phyloP scores from a whole-genome alignment of 2,888 invertebrate genomes.

The Achlya flavicornis region DNA sequence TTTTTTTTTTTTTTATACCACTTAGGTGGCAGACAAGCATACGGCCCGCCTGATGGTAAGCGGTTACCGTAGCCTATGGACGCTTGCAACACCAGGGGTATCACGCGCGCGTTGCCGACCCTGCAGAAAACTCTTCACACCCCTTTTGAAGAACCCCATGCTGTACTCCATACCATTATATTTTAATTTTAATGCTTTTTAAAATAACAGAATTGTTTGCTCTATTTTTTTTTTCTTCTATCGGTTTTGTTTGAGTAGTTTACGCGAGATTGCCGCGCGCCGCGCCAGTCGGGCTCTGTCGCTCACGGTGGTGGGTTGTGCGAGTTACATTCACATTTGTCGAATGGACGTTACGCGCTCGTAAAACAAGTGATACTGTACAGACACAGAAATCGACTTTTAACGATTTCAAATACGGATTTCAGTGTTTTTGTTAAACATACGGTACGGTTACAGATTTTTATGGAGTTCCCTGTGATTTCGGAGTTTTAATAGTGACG shows the following conservation, averaged over 20 bases:
- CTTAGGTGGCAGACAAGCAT: no score
- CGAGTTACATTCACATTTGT: slow-evolving; percentile 3
- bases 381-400: slow-evolving; percentile 31
- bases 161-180: no score
- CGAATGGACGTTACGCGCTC: slow-evolving; percentile 37
- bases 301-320: slow-evolving; percentile 38
- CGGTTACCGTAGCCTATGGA: no score
- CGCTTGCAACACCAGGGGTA: no score
- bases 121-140: no score
- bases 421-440: slow-evolving; percentile 48
- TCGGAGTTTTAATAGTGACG: slow-evolving; percentile 45
- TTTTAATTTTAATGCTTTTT: no score
- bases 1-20: no score
- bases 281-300: slow-evolving; percentile 52
- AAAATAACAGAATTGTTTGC: no score
- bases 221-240: background rate
- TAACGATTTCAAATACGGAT: slow-evolving; percentile 39
- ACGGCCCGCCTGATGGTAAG: no score
- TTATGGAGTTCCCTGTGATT: slow-evolving; percentile 46
- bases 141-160: no score
- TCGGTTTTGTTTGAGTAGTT: background rate
- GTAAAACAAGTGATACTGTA: slow-evolving; percentile 43
- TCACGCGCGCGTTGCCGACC: no score
- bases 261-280: slow-evolving; percentile 32
- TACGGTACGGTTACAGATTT: slow-evolving; percentile 30